Base-by-base conservation (phyloP, 2,888 invertebrate species). In the Leptothorax acervorum region DNA sequence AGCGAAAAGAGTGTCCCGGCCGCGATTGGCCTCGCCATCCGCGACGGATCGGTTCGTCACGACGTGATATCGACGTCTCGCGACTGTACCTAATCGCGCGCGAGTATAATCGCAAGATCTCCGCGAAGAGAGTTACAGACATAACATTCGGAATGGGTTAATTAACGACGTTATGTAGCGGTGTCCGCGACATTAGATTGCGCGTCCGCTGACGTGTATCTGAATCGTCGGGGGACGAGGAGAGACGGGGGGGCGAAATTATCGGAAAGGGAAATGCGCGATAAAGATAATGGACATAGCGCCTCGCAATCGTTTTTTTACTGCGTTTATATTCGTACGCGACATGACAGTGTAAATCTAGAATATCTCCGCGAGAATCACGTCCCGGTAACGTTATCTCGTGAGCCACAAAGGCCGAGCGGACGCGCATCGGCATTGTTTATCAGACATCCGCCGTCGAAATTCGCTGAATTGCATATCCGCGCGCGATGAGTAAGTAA, bases 401-500 rank as follows among this genome's bases (percentile, higher is more conserved):
- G 5, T 15, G 45, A 35, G 57, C 45, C 23, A 35, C 28, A 60
- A 48, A 57, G 31, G 5, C 68, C 45, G 18, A 18, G 70, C 79
- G 71, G 60, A 71, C 78, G 31, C 23, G 55, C 68, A 45, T 55
- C 78, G 68, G 68, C 78, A 55, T 60, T 62, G 79, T 60, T 81
- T 81, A 81, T 79, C 79, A 57, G 78, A 70, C 79, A 70, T 81
- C 79, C 79, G 79, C 23, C 71, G 79, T 81, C 79, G 39, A 81
- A 81, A 81, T 55, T 60, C 42, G 71, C 79, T 71, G 79, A 81
- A 71, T 81, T 60, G 79, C 71, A 71, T 79, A 71, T 81, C 70
- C 73, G 60, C 71, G 60, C 71, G 35, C 71, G 79, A 79, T 79
- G 79, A 79, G 45, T 71, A 81, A 79, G 45, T 71, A 81, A 81